Conservation (phyloP, 2,113 vertebrate species). For the Sinocyclocheilus anshuiensis region DNA sequence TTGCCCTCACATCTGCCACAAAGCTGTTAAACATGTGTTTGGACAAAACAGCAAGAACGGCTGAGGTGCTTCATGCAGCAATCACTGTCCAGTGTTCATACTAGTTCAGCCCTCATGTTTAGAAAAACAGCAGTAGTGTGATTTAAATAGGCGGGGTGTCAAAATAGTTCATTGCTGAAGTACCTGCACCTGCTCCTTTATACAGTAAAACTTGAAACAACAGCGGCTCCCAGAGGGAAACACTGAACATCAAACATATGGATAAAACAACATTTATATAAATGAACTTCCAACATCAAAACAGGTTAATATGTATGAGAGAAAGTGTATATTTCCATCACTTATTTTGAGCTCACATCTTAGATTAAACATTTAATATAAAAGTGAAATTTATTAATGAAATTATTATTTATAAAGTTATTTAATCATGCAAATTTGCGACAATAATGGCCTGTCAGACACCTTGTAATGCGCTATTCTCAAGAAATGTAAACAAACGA, state of each 20-base stretch:
- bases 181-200: constrained; percentile 27
- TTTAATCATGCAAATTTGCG: background rate
- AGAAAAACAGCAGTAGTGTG: constrained; percentile 3
- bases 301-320: background rate
- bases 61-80: background rate
- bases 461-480: background rate
- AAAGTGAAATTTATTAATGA: background rate
- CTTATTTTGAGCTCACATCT: background rate
- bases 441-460: background rate
- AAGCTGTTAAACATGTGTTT: constrained; percentile 37
- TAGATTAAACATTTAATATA: background rate
- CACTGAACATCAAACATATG: background rate
- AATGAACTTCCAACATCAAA: background rate
- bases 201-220: constrained; percentile 15
- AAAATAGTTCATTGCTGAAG: background rate
- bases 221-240: constrained; percentile 53
- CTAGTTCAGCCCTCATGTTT: background rate
- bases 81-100: background rate
- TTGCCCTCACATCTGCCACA: constrained; percentile 31
- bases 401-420: too few species aligned
- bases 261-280: background rate
- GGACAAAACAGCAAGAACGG: background rate
- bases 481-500: background rate
- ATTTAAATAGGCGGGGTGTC: background rate
- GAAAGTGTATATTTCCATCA: background rate